Conservation (phyloP, 2,113 vertebrate genomes). For the Perognathus longimembris region DNA sequence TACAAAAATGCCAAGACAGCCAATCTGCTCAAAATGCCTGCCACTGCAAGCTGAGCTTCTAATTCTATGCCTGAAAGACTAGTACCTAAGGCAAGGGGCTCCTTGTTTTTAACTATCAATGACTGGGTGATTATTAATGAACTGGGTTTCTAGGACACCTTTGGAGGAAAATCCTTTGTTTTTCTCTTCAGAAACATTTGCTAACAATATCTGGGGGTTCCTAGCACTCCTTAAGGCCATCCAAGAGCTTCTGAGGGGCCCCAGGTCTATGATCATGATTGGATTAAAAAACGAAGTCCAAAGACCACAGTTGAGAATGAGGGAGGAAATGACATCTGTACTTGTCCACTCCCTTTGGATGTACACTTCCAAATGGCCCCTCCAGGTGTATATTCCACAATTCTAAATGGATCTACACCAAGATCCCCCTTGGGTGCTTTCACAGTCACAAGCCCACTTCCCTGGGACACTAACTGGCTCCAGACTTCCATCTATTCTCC, state of each 20-base stretch:
- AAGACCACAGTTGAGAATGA: neutral
- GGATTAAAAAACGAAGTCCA: constrained; percentile 28
- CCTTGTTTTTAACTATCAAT: neutral
- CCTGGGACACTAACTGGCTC: neutral
- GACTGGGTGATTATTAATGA: neutral
- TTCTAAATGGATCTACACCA: too few relatives aligned
- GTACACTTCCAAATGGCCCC: neutral
- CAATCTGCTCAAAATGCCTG: neutral
- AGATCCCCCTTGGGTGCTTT: neutral
- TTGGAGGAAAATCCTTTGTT: neutral
- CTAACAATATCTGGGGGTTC: neutral
- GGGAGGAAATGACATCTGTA: neutral
- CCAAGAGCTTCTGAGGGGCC: neutral
- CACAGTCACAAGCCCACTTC: neutral
- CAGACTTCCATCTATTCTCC: neutral
- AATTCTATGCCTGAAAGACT: neutral
- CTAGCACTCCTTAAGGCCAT: constrained; percentile 1
- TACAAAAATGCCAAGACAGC: constrained; percentile 45
- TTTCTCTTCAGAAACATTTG: neutral
- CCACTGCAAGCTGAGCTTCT: neutral
- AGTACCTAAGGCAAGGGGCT: neutral
- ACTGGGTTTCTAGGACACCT: neutral
- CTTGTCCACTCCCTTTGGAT: neutral
- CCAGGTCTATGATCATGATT: constrained; percentile 1
- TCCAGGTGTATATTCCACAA: neutral